Conservation (phyloP, 2,888 invertebrate species). For the Leptarthrus brevirostris region DNA sequence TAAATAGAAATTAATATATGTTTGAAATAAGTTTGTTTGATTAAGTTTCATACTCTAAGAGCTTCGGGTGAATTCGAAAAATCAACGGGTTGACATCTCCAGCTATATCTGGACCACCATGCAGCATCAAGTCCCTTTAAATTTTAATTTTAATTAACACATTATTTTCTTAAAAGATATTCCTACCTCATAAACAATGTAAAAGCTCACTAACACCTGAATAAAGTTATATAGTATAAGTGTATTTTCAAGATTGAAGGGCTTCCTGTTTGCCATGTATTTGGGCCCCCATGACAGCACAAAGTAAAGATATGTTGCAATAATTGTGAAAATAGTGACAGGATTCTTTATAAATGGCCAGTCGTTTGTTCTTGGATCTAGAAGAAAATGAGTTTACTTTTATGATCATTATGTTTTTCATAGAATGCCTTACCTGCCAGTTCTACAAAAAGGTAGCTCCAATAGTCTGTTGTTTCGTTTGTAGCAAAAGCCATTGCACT, state of each 20-base stretch:
- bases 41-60: slow-evolving; percentile 80
- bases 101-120: slow-evolving; percentile 86
- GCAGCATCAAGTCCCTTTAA: slow-evolving; percentile 79
- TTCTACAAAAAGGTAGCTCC: slow-evolving; percentile 74
- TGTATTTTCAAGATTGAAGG: slow-evolving; percentile 81
- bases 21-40: slow-evolving; percentile 4
- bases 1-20: slow-evolving; percentile 41
- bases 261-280: slow-evolving; percentile 88
- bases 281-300: slow-evolving; percentile 83
- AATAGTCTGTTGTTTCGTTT: slow-evolving; percentile 73
- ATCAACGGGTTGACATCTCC: slow-evolving; percentile 93
- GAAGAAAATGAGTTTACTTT: not conserved
- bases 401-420: not conserved
- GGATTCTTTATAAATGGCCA: slow-evolving; percentile 79
- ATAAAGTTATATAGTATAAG: slow-evolving; percentile 88
- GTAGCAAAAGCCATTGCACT: slow-evolving; percentile 70
- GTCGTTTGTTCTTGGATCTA: slow-evolving; percentile 74
- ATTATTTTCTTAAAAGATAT: not conserved
- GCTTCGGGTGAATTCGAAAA: slow-evolving; percentile 80
- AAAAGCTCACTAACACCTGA: slow-evolving; percentile 86
- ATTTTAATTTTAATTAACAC: not conserved
- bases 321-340: slow-evolving; percentile 74
- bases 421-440: slow-evolving; percentile 73
- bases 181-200: slow-evolving; percentile 72
- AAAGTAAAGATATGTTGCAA: slow-evolving; percentile 78